Evolutionary conservation across 2,113 vertebrate genomes (phyloP), one percentile per base, ranked within the genome.

Genomic region (Hippocampus abdominalis): DNA sequence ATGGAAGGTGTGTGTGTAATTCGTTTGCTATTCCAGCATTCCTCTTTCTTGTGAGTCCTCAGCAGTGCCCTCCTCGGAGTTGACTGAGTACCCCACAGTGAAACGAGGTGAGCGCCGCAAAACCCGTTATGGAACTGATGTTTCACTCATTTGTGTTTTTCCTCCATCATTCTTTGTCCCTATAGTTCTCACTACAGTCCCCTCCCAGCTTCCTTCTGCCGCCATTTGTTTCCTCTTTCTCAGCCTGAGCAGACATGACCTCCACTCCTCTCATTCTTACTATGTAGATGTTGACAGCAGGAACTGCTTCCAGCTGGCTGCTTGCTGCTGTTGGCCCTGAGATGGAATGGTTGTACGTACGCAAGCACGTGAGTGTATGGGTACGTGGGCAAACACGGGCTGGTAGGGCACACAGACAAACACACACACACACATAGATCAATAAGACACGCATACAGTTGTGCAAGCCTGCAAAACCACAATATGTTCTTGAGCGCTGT

Each of bases 261-360:
- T 46, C 66, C 44, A 9, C 40, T 46, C 23, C 40, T 64, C 61
- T 54, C 46, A 27, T 23, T 25, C 60, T 39, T 0, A 6, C 64
- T 73, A 88, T 89, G 80, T 89, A 89, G 88, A 91, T 82, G 78
- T 87, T 83, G 84, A 84, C 83, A 84, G 86, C 66, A 60, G 60
- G 73, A 87, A 84, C 81, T 78, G 84, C 85, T 84, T 90, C 87
- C 81, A 88, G 79, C 82, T 91, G 90, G 87, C 74, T 62, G 66
- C 73, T 60, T 3, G 75, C 72, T 84, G 82, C 75, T 56, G 51
- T 63, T 68, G 64, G 56, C 75, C 66, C 70, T 27, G 6, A 70
- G 54, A 79, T 68, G 7, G 56, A 67, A 8, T 4, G 64, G 10
- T 49, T 53, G 48, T 42, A n/a, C 48, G 29, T n/a, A 3, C 40